Evolutionary conservation across 2,113 vertebrate genomes (phyloP).

Genomic region (Channa maculata): DNA sequence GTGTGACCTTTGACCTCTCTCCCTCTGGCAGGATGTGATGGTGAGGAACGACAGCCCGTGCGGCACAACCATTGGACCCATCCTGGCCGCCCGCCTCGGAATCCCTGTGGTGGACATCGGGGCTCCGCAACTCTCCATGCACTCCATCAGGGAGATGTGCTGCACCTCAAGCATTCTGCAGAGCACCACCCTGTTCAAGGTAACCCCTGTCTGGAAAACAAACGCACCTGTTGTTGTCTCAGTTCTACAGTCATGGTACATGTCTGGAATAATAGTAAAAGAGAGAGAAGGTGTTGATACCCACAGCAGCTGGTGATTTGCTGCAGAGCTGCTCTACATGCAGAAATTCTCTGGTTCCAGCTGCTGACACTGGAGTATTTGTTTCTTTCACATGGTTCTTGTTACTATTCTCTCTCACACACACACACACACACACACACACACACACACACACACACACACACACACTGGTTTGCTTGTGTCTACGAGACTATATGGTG

Average conservation of each 20-base stretch:
- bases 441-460: too few species aligned
- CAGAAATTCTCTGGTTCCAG: too few species aligned
- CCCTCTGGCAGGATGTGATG: constrained; percentile 90
- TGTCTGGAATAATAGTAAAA: too few species aligned
- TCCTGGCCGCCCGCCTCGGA: constrained; percentile 92
- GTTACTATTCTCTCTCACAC: too few species aligned
- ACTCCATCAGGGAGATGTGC: constrained; percentile 98
- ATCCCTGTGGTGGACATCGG: constrained; percentile 92
- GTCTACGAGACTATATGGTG: too few species aligned
- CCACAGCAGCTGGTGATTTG: too few species aligned
- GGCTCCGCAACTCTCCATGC: constrained; percentile 95
- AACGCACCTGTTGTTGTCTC: background rate
- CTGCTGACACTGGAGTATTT: too few species aligned
- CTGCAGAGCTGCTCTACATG: too few species aligned
- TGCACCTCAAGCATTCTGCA: constrained; percentile 94
- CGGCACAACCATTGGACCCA: constrained; percentile 94
- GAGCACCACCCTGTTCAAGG: constrained; percentile 93
- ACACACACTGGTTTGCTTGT: too few species aligned
- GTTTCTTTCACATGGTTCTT: too few species aligned
- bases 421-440: too few species aligned
- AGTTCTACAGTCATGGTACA: background rate
- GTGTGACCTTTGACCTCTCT: background rate
- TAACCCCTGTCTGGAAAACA: constrained; percentile 60
- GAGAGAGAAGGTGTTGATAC: too few species aligned
- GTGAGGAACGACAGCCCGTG: constrained; percentile 95